Percentiles rank a stretch among this genome's conserved stretches.
Conservation (phyloP, 2,888 invertebrate species). For the Athrips mouffetella region DNA sequence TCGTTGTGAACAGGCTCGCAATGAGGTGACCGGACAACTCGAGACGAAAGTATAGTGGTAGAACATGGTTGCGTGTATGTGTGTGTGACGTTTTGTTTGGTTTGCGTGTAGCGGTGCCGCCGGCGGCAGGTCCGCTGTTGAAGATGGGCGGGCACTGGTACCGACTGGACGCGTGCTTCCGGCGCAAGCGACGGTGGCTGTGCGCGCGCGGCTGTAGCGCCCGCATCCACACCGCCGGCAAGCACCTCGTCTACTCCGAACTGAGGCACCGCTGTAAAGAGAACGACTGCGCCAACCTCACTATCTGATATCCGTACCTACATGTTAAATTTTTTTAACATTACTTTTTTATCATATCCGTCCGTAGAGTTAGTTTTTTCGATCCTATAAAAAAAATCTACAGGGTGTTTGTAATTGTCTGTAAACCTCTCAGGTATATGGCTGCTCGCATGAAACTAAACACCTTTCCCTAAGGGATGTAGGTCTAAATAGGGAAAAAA, state of each 20-base stretch:
- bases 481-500: no score
- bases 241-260: slow-evolving; percentile 60
- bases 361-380: no score
- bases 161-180: slow-evolving; percentile 55
- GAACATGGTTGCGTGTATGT: no score
- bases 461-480: no score
- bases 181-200: slow-evolving; percentile 59
- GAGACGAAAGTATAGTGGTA: no score
- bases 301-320: slow-evolving; percentile 37
- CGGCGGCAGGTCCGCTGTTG: slow-evolving; percentile 40
- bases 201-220: slow-evolving; percentile 67
- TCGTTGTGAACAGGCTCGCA: no score
- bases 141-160: slow-evolving; percentile 64
- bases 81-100: not conserved
- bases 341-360: not conserved
- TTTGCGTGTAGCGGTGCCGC: slow-evolving; percentile 25
- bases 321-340: not conserved
- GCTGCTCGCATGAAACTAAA: no score
- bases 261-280: slow-evolving; percentile 50
- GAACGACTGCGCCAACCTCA: slow-evolving; percentile 34
- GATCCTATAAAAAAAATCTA: no score
- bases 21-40: no score
- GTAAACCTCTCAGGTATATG: no score
- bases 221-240: slow-evolving; percentile 62
- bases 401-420: no score